Base-by-base conservation (phyloP, 2,888 invertebrate species). In the Andricus quercusramuli region DNA sequence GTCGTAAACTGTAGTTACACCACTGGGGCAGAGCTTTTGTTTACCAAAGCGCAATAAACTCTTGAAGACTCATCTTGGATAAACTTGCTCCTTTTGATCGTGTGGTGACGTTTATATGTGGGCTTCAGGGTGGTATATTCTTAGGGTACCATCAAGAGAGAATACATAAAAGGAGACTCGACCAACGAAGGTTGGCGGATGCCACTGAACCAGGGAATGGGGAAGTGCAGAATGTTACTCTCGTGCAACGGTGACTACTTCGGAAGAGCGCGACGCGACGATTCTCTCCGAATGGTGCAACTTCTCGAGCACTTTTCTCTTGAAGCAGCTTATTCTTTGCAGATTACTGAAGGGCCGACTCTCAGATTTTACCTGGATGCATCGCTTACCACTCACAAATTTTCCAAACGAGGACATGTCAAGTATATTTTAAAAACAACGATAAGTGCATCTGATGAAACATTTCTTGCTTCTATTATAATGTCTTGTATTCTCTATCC, bases 151-250 rank as follows among this genome's bases (percentile, higher is more conserved):
- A 74, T 74, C 70, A 74, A 51, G n/a, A 51, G 56, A 74, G 51
- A 74, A 74, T 74, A 74, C 56, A 74, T 74, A 56, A 74, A 74
- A 74, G 70, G 51, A 74, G 20, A 74, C 51, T 74, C 70, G 70
- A 51, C 47, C 70, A 32, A 32, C 70, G 32, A 8, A 74, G 70
- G 70, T 74, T 56, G 70, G 51, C 70, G 29, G 70, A 74, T 74
- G 70, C 32, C 51, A 74, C 70, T 56, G 51, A 74, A 74, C 56
- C n/a, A 32, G 20, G 78, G 67, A 74, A 80, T 77, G 66, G 59
- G 78, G 41, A 74, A 70, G 77, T 79, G 79, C 44, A 76, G 76
- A 65, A 77, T 59, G 59, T 66, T 74, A 65, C 77, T 70, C 51
- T 56, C 51, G 47, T 13, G 51, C 25, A 51, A 74, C 32, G 51